Evolutionary conservation across 2,797 vertebrate species (phyloP), one percentile per base, ranked within the genome.

Genomic region (Okamejei kenojei): DNA sequence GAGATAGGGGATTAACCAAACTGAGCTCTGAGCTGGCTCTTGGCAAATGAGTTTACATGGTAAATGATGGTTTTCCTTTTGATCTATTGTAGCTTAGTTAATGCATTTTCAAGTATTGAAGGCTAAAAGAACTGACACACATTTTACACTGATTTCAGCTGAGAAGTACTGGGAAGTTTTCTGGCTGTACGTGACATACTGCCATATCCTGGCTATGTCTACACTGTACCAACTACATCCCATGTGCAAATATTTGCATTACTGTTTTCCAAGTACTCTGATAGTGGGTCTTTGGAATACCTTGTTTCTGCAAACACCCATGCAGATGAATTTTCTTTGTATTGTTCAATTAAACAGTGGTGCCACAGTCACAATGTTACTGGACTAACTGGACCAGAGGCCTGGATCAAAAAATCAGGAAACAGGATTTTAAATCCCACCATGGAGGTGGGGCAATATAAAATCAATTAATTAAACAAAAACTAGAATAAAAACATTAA

Each of bases 1-100:
- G 94, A 81, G 74, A 35, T 94, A 1, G 93, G 35, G 86, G 54
- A 93, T 95, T 94, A 95, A 45, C 93, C 21, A 88, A 1, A 21
- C 78, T 90, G 81, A 94, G 79, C 65, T 80, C 79, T 93, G 54
- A n/a, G 93, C 77, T 93, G 7, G 38, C 94, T 94, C n/a, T 17
- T 76, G 93, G 93, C 84, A 94, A 77, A 94, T 94, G 94, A 95
- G 94, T 63, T 63, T 76, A 90, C 29, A 80, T 35, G 86, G 79
- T 0, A 0, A 7, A 93, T 65, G 82, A 84, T 38, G 65, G 65
- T 61, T 45, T 54, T 91, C 38, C 26, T 76, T 76, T 92, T 92
- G 35, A 73, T 74, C 90, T 76, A 23, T 15, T 54, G 38, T 26
- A 8, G 2, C 73, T 58, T 35, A 74, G 26, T 74, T 91, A 74